phyloP scores from a whole-genome alignment of 1,140 invertebrate species.

The Bombus fervidus region DNA sequence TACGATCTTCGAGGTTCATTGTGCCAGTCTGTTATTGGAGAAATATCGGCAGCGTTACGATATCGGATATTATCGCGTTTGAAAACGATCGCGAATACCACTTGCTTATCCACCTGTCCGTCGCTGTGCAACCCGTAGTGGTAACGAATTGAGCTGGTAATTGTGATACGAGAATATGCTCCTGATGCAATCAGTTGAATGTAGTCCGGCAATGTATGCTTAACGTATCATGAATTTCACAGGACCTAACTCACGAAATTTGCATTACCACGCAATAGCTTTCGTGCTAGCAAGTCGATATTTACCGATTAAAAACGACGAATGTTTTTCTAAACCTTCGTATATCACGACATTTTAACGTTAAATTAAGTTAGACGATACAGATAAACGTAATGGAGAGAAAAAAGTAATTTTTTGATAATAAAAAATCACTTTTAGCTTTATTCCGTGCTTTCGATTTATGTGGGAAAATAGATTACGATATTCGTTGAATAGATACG shows the following conservation, averaged over 20 bases:
- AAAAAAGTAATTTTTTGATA: too few relatives aligned
- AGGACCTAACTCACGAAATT: constrained; percentile 28
- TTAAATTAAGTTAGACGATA: neutral
- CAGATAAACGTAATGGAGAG: neutral
- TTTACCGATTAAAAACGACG: neutral
- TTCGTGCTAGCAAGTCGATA: neutral
- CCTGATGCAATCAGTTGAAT: constrained; percentile 54
- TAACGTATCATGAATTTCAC: constrained; percentile 63
- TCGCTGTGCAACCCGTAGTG: constrained; percentile 19
- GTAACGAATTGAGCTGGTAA: constrained; percentile 50
- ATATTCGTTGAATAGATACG: too few relatives aligned
- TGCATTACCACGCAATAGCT: neutral
- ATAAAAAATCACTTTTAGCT: too few relatives aligned
- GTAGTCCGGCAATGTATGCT: constrained; percentile 47
- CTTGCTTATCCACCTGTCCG: constrained; percentile 50
- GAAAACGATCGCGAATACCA: constrained; percentile 51
- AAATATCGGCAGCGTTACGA: constrained; percentile 18
- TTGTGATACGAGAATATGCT: constrained; percentile 47
- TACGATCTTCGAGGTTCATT: constrained; percentile 13
- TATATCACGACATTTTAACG: neutral
- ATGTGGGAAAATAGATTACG: too few relatives aligned
- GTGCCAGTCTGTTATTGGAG: constrained; percentile 26
- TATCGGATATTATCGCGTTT: constrained; percentile 29
- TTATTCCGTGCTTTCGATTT: too few relatives aligned
- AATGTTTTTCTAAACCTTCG: neutral